phyloP scores from a whole-genome alignment of 2,797 vertebrate genomes.

The Tamandua tetradactyla region DNA sequence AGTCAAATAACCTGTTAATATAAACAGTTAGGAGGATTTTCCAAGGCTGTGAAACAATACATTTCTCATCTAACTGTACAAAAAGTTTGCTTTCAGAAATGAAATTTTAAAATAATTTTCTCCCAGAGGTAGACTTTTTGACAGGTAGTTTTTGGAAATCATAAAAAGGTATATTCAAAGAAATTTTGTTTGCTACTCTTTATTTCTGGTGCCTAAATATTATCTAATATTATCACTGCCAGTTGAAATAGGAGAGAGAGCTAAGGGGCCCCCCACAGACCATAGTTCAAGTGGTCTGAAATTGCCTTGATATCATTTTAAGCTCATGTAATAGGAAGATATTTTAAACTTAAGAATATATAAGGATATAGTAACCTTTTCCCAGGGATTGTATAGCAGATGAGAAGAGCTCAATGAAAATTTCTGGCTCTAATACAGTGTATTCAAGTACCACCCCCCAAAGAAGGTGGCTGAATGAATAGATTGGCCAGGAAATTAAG shows the following conservation, averaged over 20 bases:
- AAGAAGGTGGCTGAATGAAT: conserved; percentile 37
- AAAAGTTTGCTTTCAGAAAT: conserved; percentile 33
- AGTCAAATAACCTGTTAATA: conserved; percentile 1
- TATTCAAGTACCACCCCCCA: not conserved
- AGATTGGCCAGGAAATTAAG: conserved; percentile 55
- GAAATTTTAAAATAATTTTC: conserved; percentile 3
- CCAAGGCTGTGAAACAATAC: not conserved
- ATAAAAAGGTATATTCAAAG: not conserved
- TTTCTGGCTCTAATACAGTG: not conserved
- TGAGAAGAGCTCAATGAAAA: conserved; percentile 16
- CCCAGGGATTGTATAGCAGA: conserved; percentile 37
- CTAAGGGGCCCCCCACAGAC: not conserved
- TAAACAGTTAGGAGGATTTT: not conserved
- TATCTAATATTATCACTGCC: not conserved
- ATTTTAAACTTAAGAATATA: conserved; percentile 55
- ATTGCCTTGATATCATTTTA: conserved; percentile 52
- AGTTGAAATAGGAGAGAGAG: not conserved
- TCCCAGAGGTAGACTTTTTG: not conserved
- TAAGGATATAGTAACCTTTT: conserved; percentile 68
- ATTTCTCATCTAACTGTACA: not conserved
- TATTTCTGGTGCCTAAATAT: conserved; percentile 37
- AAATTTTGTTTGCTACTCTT: conserved; percentile 11
- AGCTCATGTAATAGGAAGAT: conserved; percentile 47
- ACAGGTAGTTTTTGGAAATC: conserved; percentile 37
- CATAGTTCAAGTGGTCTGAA: conserved; percentile 39